Conservation (phyloP, 2,888 invertebrate species). For the Zygaena filipendulae region DNA sequence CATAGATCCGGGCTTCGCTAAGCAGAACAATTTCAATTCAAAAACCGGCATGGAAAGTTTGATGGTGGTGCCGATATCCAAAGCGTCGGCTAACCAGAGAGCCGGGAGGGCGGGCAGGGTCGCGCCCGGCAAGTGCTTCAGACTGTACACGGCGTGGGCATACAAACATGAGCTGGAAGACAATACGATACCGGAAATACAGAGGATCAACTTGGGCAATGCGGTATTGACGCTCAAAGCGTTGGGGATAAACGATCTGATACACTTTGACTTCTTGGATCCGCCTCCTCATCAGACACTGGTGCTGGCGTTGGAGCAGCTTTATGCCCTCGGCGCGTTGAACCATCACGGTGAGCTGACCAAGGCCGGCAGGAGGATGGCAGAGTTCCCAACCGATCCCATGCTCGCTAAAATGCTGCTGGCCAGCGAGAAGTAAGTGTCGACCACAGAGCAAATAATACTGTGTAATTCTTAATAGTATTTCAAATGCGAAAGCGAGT, state of each 20-base stretch:
- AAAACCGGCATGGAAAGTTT: constrained; percentile 98
- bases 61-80: constrained; percentile 98
- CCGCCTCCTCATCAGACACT: constrained; percentile 96
- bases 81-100: constrained; percentile 97
- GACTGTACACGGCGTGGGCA: constrained; percentile 98
- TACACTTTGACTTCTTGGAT: constrained; percentile 98
- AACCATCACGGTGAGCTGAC: constrained; percentile 98
- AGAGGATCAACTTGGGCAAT: constrained; percentile 96
- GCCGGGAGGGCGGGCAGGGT: constrained; percentile 96
- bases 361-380: constrained; percentile 97
- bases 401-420: constrained; percentile 99
- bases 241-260: constrained; percentile 95
- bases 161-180: constrained; percentile 98
- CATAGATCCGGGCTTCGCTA: constrained; percentile 99
- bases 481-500: too few species aligned
- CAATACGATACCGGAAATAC: constrained; percentile 98
- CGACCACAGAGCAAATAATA: too few species aligned
- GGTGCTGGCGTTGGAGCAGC: constrained; percentile 93
- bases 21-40: constrained; percentile 98
- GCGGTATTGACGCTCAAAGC: constrained; percentile 97
- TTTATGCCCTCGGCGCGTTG: constrained; percentile 96
- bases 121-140: constrained; percentile 97
- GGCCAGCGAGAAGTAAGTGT: constrained; percentile 94
- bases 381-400: constrained; percentile 98
- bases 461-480: constrained; percentile 17